Evolutionary conservation across 1,140 invertebrate genomes (phyloP).

Genomic region (Latrodectus geometricus): DNA sequence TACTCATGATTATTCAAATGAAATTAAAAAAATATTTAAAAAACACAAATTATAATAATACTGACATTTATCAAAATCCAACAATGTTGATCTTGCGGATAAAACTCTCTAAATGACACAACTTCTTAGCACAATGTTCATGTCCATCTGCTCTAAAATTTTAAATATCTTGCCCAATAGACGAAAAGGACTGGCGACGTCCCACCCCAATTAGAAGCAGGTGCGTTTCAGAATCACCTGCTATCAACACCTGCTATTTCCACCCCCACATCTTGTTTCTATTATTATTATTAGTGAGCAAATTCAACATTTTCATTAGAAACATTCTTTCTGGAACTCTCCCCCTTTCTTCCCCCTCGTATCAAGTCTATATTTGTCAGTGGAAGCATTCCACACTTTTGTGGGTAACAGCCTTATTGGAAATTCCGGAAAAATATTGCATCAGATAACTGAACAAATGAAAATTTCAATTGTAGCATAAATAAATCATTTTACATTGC

Average conservation of each 20-base stretch:
- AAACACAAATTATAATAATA: too few relatives aligned
- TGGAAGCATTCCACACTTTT: slow-evolving; percentile 39
- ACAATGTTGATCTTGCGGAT: too few relatives aligned
- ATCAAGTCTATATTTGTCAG: slow-evolving; percentile 38
- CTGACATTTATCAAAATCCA: too few relatives aligned
- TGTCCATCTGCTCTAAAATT: slow-evolving; percentile 20
- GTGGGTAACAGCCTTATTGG: slow-evolving; percentile 38
- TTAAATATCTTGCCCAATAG: slow-evolving; percentile 21
- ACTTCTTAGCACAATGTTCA: slow-evolving; percentile 17
- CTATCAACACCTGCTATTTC: slow-evolving; percentile 17
- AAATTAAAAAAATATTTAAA: too few relatives aligned
- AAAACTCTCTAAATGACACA: slow-evolving; percentile 12
- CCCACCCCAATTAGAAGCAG: slow-evolving; percentile 16
- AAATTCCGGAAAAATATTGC: slow-evolving; percentile 38
- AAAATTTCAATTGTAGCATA: slow-evolving; percentile 42
- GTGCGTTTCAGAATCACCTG: slow-evolving; percentile 19
- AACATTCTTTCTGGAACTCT: too few relatives aligned
- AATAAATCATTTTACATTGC: slow-evolving; percentile 41
- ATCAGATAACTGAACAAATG: slow-evolving; percentile 34
- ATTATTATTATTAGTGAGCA: too few relatives aligned
- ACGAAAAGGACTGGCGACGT: slow-evolving; percentile 18
- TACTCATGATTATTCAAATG: too few relatives aligned
- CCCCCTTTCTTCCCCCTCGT: slow-evolving; percentile 31
- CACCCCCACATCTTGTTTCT: too few relatives aligned
- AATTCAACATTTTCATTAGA: too few relatives aligned